Conservation (phyloP, 2,888 invertebrate species). For the Calameuta filiformis region DNA sequence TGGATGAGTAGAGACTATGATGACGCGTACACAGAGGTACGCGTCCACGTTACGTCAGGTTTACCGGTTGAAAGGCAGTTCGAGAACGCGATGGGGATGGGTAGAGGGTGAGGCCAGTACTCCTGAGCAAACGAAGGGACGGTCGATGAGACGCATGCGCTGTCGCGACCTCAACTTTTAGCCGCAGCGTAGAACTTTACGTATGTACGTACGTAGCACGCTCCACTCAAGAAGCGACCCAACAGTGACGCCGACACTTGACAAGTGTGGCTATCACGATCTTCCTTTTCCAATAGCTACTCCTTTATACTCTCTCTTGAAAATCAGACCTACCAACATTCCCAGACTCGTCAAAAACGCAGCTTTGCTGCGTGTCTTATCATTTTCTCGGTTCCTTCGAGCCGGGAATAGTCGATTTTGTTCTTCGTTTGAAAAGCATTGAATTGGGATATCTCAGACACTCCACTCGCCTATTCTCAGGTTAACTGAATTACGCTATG, state of each 20-base stretch:
- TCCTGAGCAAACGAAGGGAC: neutral
- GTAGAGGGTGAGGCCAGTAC: neutral
- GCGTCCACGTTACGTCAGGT: conserved; percentile 23
- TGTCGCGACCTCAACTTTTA: conserved; percentile 22
- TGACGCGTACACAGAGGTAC: conserved; percentile 3
- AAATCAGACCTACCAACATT: neutral
- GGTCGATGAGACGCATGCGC: conserved; percentile 37
- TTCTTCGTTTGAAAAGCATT: too few relatives aligned
- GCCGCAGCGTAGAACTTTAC: conserved; percentile 2
- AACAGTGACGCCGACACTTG: neutral
- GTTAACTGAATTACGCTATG: neutral
- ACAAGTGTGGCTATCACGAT: neutral
- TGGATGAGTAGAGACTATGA: conserved; percentile 7
- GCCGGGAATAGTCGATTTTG: too few relatives aligned
- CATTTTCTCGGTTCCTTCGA: neutral
- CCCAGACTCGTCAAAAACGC: neutral
- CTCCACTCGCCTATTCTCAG: too few relatives aligned
- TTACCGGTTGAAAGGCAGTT: conserved; percentile 33
- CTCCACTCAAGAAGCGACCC: neutral
- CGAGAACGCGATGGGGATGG: conserved; percentile 13
- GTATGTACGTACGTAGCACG: neutral
- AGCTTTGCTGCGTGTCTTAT: neutral
- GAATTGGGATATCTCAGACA: too few relatives aligned
- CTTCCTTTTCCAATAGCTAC: neutral
- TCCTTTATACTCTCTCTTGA: neutral